These are phyloP conservation scores for Romanogobio albipinnatus DNA, from an alignment of 2,113 vertebrate species.

Conservation along the genomic window DNA sequence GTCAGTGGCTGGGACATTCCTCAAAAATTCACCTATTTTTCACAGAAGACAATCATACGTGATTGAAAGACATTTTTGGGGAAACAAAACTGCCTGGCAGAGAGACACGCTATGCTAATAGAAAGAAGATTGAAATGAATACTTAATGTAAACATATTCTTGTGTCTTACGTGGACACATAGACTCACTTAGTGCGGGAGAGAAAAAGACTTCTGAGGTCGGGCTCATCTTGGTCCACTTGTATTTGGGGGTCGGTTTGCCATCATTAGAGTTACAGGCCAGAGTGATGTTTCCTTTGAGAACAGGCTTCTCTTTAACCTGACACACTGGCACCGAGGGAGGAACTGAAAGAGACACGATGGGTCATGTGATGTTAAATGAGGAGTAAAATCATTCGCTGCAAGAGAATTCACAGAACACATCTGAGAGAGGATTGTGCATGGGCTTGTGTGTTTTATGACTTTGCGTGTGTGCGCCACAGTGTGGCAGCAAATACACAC, in stretches of 20 bases:
- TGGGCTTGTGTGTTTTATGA: neutral
- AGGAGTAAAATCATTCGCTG: neutral
- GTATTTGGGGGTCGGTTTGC: constrained; percentile 83
- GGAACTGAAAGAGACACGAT: constrained; percentile 76
- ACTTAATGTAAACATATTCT: neutral
- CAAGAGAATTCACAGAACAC: neutral
- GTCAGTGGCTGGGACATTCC: neutral
- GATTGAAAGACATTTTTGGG: neutral
- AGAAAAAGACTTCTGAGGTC: constrained; percentile 77
- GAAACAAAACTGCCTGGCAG: neutral
- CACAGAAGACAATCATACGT: neutral
- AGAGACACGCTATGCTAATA: neutral
- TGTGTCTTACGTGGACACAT: neutral
- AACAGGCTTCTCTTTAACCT: constrained; percentile 70
- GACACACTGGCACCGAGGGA: constrained; percentile 81
- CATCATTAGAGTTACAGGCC: constrained; percentile 79
- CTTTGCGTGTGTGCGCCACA: neutral
- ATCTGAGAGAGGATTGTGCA: neutral
- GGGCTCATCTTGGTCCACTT: constrained; percentile 81
- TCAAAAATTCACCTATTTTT: neutral
- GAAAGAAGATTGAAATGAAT: neutral
- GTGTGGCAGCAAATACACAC: constrained; percentile 64
- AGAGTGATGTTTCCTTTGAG: constrained; percentile 85
- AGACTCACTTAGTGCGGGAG: constrained; percentile 78
- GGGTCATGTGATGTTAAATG: neutral